Evolutionary conservation across 1,140 invertebrate genomes (phyloP).

Genomic region (Calycopis cecrops): DNA sequence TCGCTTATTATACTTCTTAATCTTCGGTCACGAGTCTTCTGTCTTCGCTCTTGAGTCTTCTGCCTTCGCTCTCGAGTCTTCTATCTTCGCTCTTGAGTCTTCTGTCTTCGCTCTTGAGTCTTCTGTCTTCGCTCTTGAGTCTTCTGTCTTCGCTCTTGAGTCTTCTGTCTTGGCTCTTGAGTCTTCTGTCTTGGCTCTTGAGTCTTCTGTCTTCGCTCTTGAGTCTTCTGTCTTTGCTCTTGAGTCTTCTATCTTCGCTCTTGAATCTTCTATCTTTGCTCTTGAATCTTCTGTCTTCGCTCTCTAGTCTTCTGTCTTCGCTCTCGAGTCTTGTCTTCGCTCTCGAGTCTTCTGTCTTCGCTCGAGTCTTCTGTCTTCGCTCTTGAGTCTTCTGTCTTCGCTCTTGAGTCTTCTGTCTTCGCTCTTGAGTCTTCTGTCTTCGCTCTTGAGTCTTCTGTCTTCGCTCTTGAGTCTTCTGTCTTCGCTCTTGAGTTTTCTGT

Average conservation of each 20-base stretch:
- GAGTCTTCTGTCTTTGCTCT: constrained; percentile 10
- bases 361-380: constrained; percentile 9
- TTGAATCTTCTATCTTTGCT: constrained; percentile 13
- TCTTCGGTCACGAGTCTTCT: neutral
- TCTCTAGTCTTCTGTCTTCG: neutral
- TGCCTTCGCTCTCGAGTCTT: neutral
- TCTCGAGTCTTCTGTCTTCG: constrained; percentile 8
- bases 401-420: constrained; percentile 16
- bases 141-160: constrained; percentile 20
- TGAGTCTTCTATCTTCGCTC: constrained; percentile 8
- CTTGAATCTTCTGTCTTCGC: constrained; percentile 10
- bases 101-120: constrained; percentile 8
- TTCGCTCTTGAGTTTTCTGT: constrained; percentile 17
- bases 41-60: constrained; percentile 15
- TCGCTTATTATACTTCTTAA: neutral
- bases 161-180: constrained; percentile 12
- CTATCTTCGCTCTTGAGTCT: constrained; percentile 6
- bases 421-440: constrained; percentile 9
- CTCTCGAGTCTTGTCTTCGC: constrained; percentile 8
- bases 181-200: constrained; percentile 10
- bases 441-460: constrained; percentile 18
- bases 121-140: constrained; percentile 17
- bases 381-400: constrained; percentile 22
- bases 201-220: neutral
- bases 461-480: constrained; percentile 21